These are phyloP conservation scores for Alethe diademata DNA, from an alignment of 2,113 vertebrate genomes.

Conservation along the genomic window DNA sequence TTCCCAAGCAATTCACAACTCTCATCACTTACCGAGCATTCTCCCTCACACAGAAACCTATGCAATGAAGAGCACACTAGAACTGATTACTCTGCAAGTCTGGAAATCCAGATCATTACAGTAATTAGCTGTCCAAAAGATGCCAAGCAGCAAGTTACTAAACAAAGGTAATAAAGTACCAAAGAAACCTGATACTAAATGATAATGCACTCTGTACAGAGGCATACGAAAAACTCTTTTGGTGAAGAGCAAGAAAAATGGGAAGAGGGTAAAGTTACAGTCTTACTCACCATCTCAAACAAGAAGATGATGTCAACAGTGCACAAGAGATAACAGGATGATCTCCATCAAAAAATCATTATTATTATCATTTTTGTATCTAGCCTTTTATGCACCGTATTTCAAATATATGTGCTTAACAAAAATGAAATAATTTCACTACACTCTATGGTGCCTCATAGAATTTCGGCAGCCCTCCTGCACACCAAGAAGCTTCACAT, in stretches of 20 bases:
- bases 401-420: neutral
- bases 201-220: neutral
- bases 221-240: neutral
- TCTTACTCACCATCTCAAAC: neutral
- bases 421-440: neutral
- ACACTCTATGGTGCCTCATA: neutral
- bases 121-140: neutral
- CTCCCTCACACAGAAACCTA: neutral
- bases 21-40: neutral
- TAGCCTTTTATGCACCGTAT: neutral
- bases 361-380: neutral
- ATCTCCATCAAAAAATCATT: neutral
- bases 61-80: rapidly evolving
- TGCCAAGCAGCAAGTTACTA: neutral
- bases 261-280: neutral
- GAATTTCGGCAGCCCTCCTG: neutral
- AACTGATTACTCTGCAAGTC: neutral
- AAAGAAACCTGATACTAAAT: neutral
- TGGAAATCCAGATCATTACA: neutral
- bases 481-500: neutral
- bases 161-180: neutral
- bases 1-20: neutral
- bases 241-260: neutral
- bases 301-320: neutral
- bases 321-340: neutral